Conservation (phyloP, 2,888 invertebrate species). For the Dascillus cervinus region DNA sequence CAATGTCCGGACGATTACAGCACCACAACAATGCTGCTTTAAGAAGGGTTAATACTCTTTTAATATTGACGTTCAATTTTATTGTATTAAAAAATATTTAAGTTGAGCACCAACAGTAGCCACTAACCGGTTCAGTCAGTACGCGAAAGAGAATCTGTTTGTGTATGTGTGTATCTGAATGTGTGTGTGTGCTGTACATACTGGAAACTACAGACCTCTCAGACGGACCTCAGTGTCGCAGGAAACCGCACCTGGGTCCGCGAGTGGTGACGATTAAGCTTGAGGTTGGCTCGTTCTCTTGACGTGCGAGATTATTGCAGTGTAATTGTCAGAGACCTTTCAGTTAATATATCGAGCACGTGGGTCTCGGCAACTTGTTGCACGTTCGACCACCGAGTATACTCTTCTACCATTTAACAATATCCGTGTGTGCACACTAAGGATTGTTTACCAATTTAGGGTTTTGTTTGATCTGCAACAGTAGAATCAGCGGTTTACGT, state of each 20-base stretch:
- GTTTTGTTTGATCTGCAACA: too few relatives aligned
- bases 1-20: too few relatives aligned
- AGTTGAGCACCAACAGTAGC: slow-evolving; percentile 21
- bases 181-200: slow-evolving; percentile 21
- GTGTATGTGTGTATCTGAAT: too few relatives aligned
- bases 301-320: slow-evolving; percentile 17
- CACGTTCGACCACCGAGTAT: slow-evolving; percentile 16
- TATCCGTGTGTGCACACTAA: too few relatives aligned
- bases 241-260: slow-evolving; percentile 20
- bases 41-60: slow-evolving; percentile 14
- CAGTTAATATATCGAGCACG: slow-evolving; percentile 26
- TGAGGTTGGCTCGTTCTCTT: slow-evolving; percentile 13
- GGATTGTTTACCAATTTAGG: too few relatives aligned
- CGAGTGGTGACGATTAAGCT: slow-evolving; percentile 12
- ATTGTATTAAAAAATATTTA: slow-evolving; percentile 14
- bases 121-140: slow-evolving; percentile 22
- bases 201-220: slow-evolving; percentile 16
- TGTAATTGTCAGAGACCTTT: slow-evolving; percentile 24
- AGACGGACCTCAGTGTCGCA: slow-evolving; percentile 19
- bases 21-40: background rate
- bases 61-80: slow-evolving; percentile 2
- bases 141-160: slow-evolving; percentile 21
- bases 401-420: slow-evolving; percentile 10
- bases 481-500: too few relatives aligned
- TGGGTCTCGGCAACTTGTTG: slow-evolving; percentile 30